Evolutionary conservation across 2,888 invertebrate species (phyloP).

Genomic region (Spodoptera picta): DNA sequence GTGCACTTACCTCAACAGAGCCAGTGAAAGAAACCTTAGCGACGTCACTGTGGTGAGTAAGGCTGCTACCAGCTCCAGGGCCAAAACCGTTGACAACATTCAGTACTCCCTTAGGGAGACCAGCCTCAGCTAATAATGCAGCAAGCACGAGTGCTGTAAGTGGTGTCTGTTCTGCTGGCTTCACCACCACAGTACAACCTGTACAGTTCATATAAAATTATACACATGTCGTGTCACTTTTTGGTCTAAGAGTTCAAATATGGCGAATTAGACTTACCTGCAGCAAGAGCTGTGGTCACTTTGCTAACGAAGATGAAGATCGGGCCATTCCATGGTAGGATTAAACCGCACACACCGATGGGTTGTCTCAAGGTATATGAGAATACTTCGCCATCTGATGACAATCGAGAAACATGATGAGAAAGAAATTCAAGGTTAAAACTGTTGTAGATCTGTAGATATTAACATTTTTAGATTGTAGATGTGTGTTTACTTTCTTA

Average conservation of each 20-base stretch:
- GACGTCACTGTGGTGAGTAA: conserved; percentile 92
- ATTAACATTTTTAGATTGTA: too few species aligned
- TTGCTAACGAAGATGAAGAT: conserved; percentile 97
- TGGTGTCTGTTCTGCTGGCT: conserved; percentile 98
- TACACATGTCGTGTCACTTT: too few species aligned
- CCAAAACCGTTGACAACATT: conserved; percentile 97
- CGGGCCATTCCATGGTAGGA: conserved; percentile 97
- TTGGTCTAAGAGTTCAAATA: too few species aligned
- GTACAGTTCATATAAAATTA: conserved; percentile 7
- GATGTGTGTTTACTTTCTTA: conserved; percentile 43
- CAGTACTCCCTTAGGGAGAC: conserved; percentile 96
- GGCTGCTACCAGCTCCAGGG: conserved; percentile 91
- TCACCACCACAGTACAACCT: conserved; percentile 94
- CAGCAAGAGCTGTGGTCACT: conserved; percentile 91
- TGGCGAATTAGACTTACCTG: conserved; percentile 55
- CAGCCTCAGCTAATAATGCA: conserved; percentile 94
- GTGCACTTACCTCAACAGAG: conserved; percentile 82
- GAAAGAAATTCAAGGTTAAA: neutral
- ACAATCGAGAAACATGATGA: neutral
- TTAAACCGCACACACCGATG: conserved; percentile 94
- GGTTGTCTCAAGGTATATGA: conserved; percentile 90
- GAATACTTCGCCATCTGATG: conserved; percentile 91
- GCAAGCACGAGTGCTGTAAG: conserved; percentile 95
- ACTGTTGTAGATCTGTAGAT: neutral
- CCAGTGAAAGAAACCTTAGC: conserved; percentile 95